Percentiles rank a stretch among this genome's conserved stretches.
These are phyloP conservation scores for Lineus longissimus DNA, from an alignment of 1,140 invertebrate species.

Conservation along the genomic window DNA sequence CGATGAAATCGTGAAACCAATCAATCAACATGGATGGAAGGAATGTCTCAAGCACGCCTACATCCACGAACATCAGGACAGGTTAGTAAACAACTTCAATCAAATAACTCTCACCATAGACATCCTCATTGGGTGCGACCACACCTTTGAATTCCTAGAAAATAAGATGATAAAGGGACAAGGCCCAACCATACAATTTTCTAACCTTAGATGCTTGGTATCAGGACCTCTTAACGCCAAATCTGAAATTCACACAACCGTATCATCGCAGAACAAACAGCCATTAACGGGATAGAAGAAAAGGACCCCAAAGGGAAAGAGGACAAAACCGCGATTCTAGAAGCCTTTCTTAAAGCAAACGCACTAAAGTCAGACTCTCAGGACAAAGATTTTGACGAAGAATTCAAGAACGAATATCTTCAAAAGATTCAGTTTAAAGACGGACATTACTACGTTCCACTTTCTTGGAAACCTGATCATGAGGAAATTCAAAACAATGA, in stretches of 20 bases:
- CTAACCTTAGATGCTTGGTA: not conserved
- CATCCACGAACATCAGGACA: not conserved
- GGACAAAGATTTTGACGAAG: not conserved
- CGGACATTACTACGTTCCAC: constrained; percentile 1
- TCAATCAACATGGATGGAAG: not conserved
- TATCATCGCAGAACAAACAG: too few relatives aligned
- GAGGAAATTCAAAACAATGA: not conserved
- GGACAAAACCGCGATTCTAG: too few relatives aligned
- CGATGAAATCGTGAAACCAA: not conserved
- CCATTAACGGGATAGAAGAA: too few relatives aligned
- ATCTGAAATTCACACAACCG: too few relatives aligned
- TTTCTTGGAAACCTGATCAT: constrained; percentile 1
- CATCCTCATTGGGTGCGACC: not conserved
- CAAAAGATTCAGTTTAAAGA: constrained; percentile 3
- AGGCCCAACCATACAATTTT: not conserved
- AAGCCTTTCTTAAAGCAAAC: too few relatives aligned
- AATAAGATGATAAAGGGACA: not conserved
- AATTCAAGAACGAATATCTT: not conserved
- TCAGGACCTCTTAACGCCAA: not conserved
- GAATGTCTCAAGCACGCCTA: not conserved
- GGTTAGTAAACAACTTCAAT: too few relatives aligned
- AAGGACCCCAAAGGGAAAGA: too few relatives aligned
- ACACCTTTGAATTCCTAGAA: constrained; percentile 3
- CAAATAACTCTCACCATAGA: too few relatives aligned
- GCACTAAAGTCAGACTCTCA: too few relatives aligned